Conservation (phyloP, 2,797 vertebrate genomes). For the Benthosema pterotum region DNA sequence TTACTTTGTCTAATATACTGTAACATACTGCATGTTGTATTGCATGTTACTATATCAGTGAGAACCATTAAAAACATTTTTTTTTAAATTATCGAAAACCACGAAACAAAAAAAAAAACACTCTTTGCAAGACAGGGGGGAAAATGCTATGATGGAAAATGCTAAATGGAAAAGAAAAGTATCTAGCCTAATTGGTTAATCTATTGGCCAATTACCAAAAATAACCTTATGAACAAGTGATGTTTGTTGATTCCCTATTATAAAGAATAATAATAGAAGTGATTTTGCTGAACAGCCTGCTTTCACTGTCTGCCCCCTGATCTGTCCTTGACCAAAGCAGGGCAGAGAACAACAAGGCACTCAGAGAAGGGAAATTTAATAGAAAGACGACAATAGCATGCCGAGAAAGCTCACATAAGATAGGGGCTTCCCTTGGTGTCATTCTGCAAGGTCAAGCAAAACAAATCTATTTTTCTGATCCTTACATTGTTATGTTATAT, state of each 20-base stretch:
- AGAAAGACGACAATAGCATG: slow-evolving; percentile 63
- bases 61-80: no score
- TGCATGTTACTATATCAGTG: no score
- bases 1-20: no score
- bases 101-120: no score
- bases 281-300: slow-evolving; percentile 35
- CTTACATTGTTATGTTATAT: neutral
- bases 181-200: slow-evolving; percentile 15
- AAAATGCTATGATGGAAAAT: no score
- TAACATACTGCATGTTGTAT: no score
- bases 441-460: slow-evolving; percentile 61
- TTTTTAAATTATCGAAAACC: no score
- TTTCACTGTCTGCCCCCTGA: slow-evolving; percentile 43
- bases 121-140: no score
- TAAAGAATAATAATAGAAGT: slow-evolving; percentile 17
- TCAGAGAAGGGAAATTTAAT: slow-evolving; percentile 73
- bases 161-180: no score
- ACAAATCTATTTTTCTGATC: slow-evolving; percentile 31
- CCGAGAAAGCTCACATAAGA: slow-evolving; percentile 53
- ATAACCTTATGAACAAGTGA: slow-evolving; percentile 22
- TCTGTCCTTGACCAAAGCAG: slow-evolving; percentile 66
- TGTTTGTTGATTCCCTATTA: slow-evolving; percentile 14
- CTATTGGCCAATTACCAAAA: neutral
- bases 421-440: slow-evolving; percentile 66
- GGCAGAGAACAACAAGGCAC: slow-evolving; percentile 70